Evolutionary conservation across 2,797 vertebrate species (phyloP), one percentile per base, ranked within the genome.

Genomic region (Cygnus olor): DNA sequence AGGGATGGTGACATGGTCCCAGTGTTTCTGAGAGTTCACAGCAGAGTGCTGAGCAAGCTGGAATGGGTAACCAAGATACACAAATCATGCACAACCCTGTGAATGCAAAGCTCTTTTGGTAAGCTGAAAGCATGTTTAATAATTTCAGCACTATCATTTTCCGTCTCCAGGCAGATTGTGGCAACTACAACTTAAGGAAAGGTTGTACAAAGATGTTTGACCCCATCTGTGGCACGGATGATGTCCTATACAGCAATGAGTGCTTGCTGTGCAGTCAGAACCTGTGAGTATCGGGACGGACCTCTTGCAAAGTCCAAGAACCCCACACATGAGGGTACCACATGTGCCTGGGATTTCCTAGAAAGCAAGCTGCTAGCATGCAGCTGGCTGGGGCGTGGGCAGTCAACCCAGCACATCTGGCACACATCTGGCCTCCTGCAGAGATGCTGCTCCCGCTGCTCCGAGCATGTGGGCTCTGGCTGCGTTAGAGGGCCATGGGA

Each of bases 141-240:
- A 60, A 82, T 92, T 85, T 70, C 64, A 84, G 20, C 45, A 44
- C 34, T 69, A 25, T 25, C 32, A 10, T 92, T 91, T 36, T 56
- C 66, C 73, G 47, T 77, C 54, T 93, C 25, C 92, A 98, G 97
- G 54, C 95, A 13, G 49, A 63, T 11, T 98, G 97, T 89, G 70
- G 30, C 27, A n/a, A 49, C 10, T 95, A 90, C 5, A 24, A 54
- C n/a, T 4, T 8, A 18, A 14, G 60, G 6, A 73, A 44, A 80
- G 80, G 80, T 4, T 98, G 97, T 8, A 14, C 91, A 0, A 97
- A 28, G 86, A 90, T 66, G 53, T 94, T 90, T 14, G 87, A 96
- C 10, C 97, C 97, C 0, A 4, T 97, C 60, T 98, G 96, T 45
- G 97, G 97, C 81, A 97, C 94, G 0, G 91, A 97, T 38, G 11